Base-by-base conservation (phyloP, 1,140 invertebrate species). In the Cydia amplana region DNA sequence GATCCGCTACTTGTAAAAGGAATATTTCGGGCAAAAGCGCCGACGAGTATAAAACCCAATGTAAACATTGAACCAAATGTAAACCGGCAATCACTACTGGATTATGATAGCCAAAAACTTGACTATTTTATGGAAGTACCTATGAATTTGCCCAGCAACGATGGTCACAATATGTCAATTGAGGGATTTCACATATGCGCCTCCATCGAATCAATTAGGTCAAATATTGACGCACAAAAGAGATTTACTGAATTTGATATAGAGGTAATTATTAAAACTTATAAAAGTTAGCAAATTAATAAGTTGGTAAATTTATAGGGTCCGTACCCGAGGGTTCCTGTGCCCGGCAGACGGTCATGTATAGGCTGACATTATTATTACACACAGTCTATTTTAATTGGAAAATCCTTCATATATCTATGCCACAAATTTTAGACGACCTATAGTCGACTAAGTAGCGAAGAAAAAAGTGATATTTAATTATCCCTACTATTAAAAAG, bases 231-330 rank as follows among this genome's bases (percentile, higher is more conserved):
- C 25, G 82, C 81, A 18, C 82, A 87, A 75, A 79, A 82, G 25
- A 87, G 75, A 77, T 91, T 88, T 83, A 65, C 75, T 4, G 73
- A 82, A 46, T 78, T 92, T 63, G 84, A 92, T 73, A 87, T 90
- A 75, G 87, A 91, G 81, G 90, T 91, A 79, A 77, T 73, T 65
- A 65, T 40, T 32, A 16, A 60, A 14, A 32, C n/a, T 67, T 49
- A 55, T 20, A 20, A 12, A n/a, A 14, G 20, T 18, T 23, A 10
- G 20, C 20, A 28, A 46, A 70, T n/a, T n/a, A n/a, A n/a, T n/a
- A n/a, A n/a, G 43, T 28, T 25, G 51, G 16, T 72, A 40, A 40
- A 10, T 18, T 75, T 40, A 10, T 43, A 43, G 7, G 5, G 40
- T 43, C 40, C 2, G 32, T 32, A 32, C 32, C 25, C 43, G 43